These are phyloP conservation scores for Ptilodon capucinus DNA, from an alignment of 2,888 invertebrate species.

Conservation along the genomic window DNA sequence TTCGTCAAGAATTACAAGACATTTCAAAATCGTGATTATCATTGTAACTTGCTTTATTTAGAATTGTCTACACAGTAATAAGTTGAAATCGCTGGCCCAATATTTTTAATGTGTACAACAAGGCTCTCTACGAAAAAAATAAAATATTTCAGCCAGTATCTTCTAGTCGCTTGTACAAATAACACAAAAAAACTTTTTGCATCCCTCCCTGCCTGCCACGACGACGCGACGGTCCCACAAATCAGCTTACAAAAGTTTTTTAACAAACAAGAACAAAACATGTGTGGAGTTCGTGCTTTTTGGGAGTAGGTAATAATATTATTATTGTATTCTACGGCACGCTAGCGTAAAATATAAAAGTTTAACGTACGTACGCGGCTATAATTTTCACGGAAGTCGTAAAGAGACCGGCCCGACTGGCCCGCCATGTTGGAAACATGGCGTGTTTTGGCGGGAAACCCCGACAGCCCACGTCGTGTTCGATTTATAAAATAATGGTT, in stretches of 20 bases:
- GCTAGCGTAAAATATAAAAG: conserved; percentile 64
- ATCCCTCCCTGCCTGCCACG: background rate
- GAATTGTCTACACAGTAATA: too few relatives aligned
- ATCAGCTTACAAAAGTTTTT: conserved; percentile 14
- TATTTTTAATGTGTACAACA: too few relatives aligned
- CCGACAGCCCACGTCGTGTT: conserved; percentile 20
- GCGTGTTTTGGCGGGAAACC: conserved; percentile 64
- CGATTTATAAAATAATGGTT: conserved; percentile 16
- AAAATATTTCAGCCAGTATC: too few relatives aligned
- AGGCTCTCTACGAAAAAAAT: too few relatives aligned
- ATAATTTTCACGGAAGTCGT: conserved; percentile 76
- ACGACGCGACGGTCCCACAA: conserved; percentile 3
- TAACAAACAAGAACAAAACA: conserved; percentile 32
- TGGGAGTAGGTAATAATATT: conserved; percentile 48
- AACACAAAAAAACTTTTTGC: background rate
- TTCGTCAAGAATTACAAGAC: too few relatives aligned
- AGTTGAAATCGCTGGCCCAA: too few relatives aligned
- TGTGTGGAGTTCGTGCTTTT: conserved; percentile 41
- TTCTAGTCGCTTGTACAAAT: too few relatives aligned
- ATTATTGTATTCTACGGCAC: conserved; percentile 47
- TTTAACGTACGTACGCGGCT: conserved; percentile 67
- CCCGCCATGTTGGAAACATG: conserved; percentile 65
- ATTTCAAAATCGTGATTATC: too few relatives aligned
- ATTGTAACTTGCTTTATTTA: too few relatives aligned
- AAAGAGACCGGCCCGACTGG: conserved; percentile 58